phyloP scores from a whole-genome alignment of 2,888 invertebrate genomes.

The Cryptops parisi region DNA sequence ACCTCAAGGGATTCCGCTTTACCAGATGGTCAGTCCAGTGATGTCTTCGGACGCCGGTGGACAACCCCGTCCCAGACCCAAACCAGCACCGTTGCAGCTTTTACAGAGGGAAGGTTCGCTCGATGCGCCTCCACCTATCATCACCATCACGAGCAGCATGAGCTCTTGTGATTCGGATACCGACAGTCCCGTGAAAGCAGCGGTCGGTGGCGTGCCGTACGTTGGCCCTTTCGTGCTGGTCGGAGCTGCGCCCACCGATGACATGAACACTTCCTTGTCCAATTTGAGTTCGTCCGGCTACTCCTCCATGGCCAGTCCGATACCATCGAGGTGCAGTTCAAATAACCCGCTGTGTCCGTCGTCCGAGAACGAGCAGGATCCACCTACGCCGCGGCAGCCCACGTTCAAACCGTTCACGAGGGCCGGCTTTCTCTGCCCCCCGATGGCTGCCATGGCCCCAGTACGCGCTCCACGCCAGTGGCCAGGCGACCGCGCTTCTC shows the following conservation, averaged over 20 bases:
- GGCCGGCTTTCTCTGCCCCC: constrained; percentile 8
- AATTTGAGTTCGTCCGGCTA: constrained; percentile 72
- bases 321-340: constrained; percentile 64
- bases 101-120: constrained; percentile 7
- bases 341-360: constrained; percentile 62
- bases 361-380: constrained; percentile 36
- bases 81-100: constrained; percentile 22
- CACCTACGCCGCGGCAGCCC: constrained; percentile 6
- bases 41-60: not conserved
- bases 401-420: constrained; percentile 1
- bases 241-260: constrained; percentile 33
- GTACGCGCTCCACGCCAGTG: not conserved
- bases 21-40: not conserved
- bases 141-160: constrained; percentile 56
- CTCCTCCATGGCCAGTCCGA: constrained; percentile 71
- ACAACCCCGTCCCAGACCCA: constrained; percentile 17
- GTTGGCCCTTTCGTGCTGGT: constrained; percentile 48
- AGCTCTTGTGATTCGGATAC: constrained; percentile 59
- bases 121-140: constrained; percentile 23
- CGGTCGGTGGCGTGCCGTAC: constrained; percentile 41
- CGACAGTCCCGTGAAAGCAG: constrained; percentile 41
- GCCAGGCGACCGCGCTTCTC: not conserved
- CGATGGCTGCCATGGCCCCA: not conserved
- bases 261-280: constrained; percentile 64
- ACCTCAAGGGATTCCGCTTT: constrained; percentile 1